Evolutionary conservation across 1,140 invertebrate genomes (phyloP), one percentile per base, ranked within the genome.

Genomic region (Mya arenaria): DNA sequence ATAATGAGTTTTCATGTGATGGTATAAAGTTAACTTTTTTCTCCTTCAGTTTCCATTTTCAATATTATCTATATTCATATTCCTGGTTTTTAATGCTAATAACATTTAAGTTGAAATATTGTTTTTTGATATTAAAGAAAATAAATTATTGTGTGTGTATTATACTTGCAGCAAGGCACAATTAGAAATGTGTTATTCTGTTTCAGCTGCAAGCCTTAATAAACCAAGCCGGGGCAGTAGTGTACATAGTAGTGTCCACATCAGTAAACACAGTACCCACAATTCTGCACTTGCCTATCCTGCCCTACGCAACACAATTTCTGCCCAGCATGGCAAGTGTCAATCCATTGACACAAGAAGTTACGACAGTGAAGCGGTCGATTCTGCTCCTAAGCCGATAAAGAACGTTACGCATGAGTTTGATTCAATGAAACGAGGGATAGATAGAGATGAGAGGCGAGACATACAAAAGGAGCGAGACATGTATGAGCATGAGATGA

Each of bases 231-330:
- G 48, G 48, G 48, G 58, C 34, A 41, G 56, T 28, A 62, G 55
- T 62, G 71, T 62, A 25, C 73, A 75, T 32, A 63, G 73, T 19
- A 62, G 56, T 44, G 34, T 25, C 3, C 75, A 78, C 48, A 78
- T 62, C 41, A 78, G 75, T 34, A 66, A 68, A 34, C 75, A 65
- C n/a, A 78, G 75, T 39, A 78, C 44, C 30, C 75, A 65, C n/a
- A 78, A 63, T 39, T 66, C 44, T 30, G 60, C 60, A 28, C 30
- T 62, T 28, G 28, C 60, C 19, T 78, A 78, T 44, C 75, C 75
- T 34, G 62, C 75, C 0, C 58, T 68, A 32, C 63, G 63, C 8
- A 37, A 41, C 13, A 78, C 75, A 36, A 78, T 78, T 39, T 25
- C 58, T 1, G 73, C 58, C 10, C 62, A 75, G 44, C 19, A 75